phyloP scores from a whole-genome alignment of 2,113 vertebrate genomes.

The Puntigrus tetrazona region DNA sequence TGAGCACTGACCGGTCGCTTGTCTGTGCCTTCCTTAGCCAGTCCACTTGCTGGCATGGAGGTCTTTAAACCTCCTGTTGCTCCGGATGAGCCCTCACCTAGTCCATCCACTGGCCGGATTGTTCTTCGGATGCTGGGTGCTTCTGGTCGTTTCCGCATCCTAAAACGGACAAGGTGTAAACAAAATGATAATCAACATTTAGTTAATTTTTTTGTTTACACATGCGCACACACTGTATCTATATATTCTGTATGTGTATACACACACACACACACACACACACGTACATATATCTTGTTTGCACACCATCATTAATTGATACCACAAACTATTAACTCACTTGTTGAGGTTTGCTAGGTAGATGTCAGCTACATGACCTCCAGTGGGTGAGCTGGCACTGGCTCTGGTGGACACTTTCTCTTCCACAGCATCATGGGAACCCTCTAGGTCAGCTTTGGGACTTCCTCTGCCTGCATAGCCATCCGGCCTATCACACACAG shows the following conservation, averaged over 20 bases:
- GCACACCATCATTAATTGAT: not conserved
- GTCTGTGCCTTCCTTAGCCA: slow-evolving; percentile 88
- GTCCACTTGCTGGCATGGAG: slow-evolving; percentile 83
- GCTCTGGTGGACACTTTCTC: slow-evolving; percentile 91
- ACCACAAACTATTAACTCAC: slow-evolving; percentile 73
- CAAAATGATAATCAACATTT: not conserved
- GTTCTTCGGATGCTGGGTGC: slow-evolving; percentile 87
- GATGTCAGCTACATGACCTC: slow-evolving; percentile 95
- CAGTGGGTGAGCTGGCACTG: slow-evolving; percentile 89
- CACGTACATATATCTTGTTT: not conserved
- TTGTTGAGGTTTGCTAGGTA: slow-evolving; percentile 99
- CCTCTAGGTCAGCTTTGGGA: slow-evolving; percentile 89
- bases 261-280: too few species aligned
- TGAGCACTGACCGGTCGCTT: slow-evolving; percentile 91
- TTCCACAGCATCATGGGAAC: slow-evolving; percentile 79
- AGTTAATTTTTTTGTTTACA: too few species aligned
- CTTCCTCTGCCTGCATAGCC: slow-evolving; percentile 85
- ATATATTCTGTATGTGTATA: too few species aligned
- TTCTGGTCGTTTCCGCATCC: slow-evolving; percentile 92
- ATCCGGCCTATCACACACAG: slow-evolving; percentile 80
- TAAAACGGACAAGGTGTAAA: slow-evolving; percentile 60
- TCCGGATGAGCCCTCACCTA: slow-evolving; percentile 72
- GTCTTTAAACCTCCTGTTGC: slow-evolving; percentile 81
- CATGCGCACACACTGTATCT: too few species aligned
- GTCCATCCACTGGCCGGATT: slow-evolving; percentile 85